Conservation (phyloP, 2,888 invertebrate genomes). For the Parnassius smintheus region DNA sequence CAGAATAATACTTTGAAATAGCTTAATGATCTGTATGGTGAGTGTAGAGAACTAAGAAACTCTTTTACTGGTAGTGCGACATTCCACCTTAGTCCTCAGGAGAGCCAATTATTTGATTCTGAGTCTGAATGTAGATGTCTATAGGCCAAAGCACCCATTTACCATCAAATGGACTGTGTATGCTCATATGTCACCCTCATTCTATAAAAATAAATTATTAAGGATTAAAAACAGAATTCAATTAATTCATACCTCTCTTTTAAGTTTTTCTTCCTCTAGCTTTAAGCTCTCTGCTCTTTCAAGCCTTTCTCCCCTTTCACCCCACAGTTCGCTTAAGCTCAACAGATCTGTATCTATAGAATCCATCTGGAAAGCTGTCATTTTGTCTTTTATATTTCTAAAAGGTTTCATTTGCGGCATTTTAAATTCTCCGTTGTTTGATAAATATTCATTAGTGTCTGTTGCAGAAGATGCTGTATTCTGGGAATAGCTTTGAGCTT, state of each 20-base stretch:
- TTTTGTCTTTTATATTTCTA: slow-evolving; percentile 46
- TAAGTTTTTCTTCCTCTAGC: slow-evolving; percentile 88
- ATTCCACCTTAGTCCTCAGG: no score
- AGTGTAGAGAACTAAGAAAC: no score
- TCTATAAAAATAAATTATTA: no score
- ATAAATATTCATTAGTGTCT: slow-evolving; percentile 47
- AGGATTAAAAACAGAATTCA: background rate
- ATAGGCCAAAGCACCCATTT: no score
- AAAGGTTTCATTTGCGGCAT: slow-evolving; percentile 70
- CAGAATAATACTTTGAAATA: no score
- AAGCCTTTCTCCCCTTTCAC: slow-evolving; percentile 62
- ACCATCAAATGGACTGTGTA: no score
- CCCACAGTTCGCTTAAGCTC: slow-evolving; percentile 85
- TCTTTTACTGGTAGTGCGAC: no score
- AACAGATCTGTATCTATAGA: slow-evolving; percentile 71
- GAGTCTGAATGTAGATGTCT: no score
- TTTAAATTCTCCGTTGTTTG: slow-evolving; percentile 63
- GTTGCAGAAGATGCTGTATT: slow-evolving; percentile 46
- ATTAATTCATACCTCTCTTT: slow-evolving; percentile 84
- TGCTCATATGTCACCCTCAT: no score
- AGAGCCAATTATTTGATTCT: no score
- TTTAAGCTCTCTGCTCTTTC: slow-evolving; percentile 65
- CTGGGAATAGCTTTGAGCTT: slow-evolving; percentile 52
- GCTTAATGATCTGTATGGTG: no score
- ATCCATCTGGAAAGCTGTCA: slow-evolving; percentile 50